Evolutionary conservation across 2,113 vertebrate genomes (phyloP).

Genomic region (Harpagus bidentatus): DNA sequence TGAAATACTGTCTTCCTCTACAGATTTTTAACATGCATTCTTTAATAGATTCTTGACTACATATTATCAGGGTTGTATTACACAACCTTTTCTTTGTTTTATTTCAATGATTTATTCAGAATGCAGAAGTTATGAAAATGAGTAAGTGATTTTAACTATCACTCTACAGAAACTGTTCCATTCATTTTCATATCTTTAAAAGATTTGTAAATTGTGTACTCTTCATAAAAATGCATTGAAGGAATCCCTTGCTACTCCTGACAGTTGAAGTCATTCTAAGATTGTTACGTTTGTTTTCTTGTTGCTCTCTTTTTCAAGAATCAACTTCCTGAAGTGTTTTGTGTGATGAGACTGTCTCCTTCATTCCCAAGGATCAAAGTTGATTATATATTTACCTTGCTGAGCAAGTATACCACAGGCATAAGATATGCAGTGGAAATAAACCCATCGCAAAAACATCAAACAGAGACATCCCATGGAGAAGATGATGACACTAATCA

Average conservation of each 20-base stretch:
- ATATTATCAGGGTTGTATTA: background rate
- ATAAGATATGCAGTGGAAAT: conserved; percentile 84
- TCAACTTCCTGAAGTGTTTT: conserved; percentile 78
- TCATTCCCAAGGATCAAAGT: conserved; percentile 74
- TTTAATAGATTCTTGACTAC: background rate
- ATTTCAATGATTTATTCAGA: background rate
- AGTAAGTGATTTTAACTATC: background rate
- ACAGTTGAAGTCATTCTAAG: background rate
- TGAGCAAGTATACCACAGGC: conserved; percentile 87
- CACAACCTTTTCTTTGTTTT: background rate
- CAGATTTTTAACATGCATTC: background rate
- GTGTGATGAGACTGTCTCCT: conserved; percentile 84
- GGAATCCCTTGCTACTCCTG: background rate
- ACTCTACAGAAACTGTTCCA: background rate
- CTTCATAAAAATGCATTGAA: background rate
- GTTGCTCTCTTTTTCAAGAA: conserved; percentile 54
- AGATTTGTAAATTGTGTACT: background rate
- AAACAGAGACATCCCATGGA: conserved; percentile 69
- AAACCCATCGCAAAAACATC: conserved; percentile 69
- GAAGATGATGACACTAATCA: conserved; percentile 97
- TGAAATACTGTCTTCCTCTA: background rate
- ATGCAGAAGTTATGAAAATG: background rate
- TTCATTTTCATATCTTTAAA: background rate
- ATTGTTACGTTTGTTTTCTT: conserved; percentile 5
- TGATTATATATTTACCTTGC: conserved; percentile 80